Evolutionary conservation across 2,113 vertebrate genomes (phyloP).

Genomic region (Lathamus discolor): DNA sequence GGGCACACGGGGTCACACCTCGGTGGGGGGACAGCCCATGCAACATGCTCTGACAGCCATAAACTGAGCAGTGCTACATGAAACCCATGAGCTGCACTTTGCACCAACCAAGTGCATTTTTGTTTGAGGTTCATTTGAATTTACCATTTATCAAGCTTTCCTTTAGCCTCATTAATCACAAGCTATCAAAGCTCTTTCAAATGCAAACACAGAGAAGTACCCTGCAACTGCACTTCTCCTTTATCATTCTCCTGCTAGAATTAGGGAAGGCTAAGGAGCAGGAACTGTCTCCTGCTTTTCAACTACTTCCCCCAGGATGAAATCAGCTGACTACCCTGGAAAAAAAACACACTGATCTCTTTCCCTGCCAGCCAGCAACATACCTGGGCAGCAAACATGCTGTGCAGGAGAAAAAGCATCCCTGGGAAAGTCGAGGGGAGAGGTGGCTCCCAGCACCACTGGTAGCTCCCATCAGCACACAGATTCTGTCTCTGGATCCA

Average conservation of each 20-base stretch:
- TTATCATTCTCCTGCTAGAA: slow-evolving; percentile 56
- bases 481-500: background rate
- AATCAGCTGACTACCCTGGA: background rate
- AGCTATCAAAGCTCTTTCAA: slow-evolving; percentile 66
- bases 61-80: rapidly evolving
- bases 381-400: background rate
- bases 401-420: background rate
- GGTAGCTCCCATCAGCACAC: background rate
- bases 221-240: slow-evolving; percentile 45
- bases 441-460: background rate
- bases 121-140: slow-evolving; percentile 32
- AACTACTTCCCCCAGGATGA: slow-evolving; percentile 16
- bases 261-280: slow-evolving; percentile 40
- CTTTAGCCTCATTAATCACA: slow-evolving; percentile 70
- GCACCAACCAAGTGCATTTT: background rate
- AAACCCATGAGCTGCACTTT: background rate
- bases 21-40: background rate
- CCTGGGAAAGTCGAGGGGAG: background rate
- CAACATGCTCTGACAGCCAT: rapidly evolving
- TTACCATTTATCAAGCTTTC: slow-evolving; percentile 42
- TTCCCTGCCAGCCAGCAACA: background rate
- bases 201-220: slow-evolving; percentile 62
- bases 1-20: background rate
- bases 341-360: background rate
- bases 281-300: slow-evolving; percentile 31